Conservation (phyloP, 2,888 invertebrate genomes). For the Aphelenchoides bicaudatus region DNA sequence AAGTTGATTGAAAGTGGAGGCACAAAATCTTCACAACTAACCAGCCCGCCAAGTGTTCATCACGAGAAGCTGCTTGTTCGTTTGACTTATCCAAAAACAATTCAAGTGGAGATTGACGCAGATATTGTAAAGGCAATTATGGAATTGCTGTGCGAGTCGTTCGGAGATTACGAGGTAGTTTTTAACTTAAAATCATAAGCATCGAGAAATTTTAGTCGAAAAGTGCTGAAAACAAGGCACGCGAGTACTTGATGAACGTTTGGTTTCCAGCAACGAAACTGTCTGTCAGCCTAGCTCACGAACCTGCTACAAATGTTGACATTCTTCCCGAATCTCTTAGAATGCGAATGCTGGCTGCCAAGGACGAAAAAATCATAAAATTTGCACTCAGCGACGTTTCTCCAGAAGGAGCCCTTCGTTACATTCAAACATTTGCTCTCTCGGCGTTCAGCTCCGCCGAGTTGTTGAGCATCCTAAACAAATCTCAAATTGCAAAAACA, state of each 20-base stretch:
- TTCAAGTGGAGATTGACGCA: constrained; percentile 17
- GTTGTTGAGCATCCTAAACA: constrained; percentile 19
- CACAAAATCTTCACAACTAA: neutral
- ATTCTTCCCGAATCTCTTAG: constrained; percentile 20
- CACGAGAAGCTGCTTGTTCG: constrained; percentile 15
- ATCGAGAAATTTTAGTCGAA: constrained; percentile 9
- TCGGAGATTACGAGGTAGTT: constrained; percentile 18
- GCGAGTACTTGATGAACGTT: constrained; percentile 25
- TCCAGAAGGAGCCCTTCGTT: constrained; percentile 23
- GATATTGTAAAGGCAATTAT: constrained; percentile 25
- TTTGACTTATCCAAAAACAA: constrained; percentile 2
- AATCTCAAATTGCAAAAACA: constrained; percentile 21
- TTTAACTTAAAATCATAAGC: constrained; percentile 4
- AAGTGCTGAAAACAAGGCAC: constrained; percentile 3
- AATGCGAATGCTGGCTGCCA: constrained; percentile 29
- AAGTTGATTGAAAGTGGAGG: neutral
- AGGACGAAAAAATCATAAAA: constrained; percentile 23
- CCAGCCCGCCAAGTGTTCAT: neutral
- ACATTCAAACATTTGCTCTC: constrained; percentile 27
- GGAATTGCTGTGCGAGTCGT: constrained; percentile 25
- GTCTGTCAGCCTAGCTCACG: neutral
- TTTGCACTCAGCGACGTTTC: constrained; percentile 20
- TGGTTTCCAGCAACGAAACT: constrained; percentile 21
- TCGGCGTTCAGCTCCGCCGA: constrained; percentile 28
- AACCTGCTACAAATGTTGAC: constrained; percentile 20